Evolutionary conservation across 2,797 vertebrate genomes (phyloP).

Genomic region (Austrolebias charrua): DNA sequence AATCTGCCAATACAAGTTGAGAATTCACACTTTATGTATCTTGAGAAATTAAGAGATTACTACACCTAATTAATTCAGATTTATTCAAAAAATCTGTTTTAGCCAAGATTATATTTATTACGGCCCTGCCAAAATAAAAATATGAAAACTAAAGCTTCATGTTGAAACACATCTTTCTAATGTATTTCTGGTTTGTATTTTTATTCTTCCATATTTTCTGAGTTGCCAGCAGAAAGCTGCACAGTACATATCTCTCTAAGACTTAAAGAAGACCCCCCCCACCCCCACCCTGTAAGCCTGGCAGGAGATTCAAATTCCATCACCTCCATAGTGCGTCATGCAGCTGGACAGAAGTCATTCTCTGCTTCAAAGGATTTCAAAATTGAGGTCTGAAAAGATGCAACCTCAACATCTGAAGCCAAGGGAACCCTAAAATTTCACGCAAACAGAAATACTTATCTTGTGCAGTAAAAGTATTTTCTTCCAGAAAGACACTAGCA

Average conservation of each 20-base stretch:
- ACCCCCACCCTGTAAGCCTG: constrained; percentile 17
- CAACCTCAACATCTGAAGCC: constrained; percentile 35
- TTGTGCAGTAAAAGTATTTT: constrained; percentile 22
- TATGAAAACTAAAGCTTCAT: no score
- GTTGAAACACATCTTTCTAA: no score
- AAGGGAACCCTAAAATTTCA: constrained; percentile 30
- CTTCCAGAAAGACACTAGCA: constrained; percentile 21
- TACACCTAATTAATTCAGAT: no score
- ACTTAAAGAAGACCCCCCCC: constrained; percentile 47
- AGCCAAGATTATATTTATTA: no score
- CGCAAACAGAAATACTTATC: constrained; percentile 24
- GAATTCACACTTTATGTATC: no score
- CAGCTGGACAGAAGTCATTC: constrained; percentile 70
- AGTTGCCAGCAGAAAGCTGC: constrained; percentile 24
- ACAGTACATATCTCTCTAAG: constrained; percentile 49
- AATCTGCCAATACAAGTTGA: no score
- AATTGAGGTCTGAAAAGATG: constrained; percentile 75
- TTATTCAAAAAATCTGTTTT: no score
- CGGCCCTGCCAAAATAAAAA: no score
- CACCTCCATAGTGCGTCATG: constrained; percentile 58
- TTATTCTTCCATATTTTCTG: neutral
- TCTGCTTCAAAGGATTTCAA: constrained; percentile 71
- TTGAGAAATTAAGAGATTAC: no score
- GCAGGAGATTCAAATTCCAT: constrained; percentile 48
- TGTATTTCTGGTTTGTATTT: no score